phyloP scores from a whole-genome alignment of 2,797 vertebrate genomes.

The Peromyscus nudipes region DNA sequence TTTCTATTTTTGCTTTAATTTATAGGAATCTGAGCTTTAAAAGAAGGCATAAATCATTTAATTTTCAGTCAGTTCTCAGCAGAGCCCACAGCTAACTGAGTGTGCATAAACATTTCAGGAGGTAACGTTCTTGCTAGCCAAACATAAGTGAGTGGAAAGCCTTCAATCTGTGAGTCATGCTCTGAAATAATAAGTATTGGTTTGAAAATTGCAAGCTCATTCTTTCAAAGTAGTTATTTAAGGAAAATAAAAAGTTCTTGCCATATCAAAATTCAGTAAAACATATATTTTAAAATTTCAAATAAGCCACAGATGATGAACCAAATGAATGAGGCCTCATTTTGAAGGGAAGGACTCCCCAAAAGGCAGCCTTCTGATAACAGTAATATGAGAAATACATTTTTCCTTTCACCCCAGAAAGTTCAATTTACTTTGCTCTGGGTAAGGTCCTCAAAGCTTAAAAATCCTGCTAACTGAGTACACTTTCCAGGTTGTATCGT shows the following conservation, averaged over 20 bases:
- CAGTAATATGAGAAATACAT: conserved; percentile 43
- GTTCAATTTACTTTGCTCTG: conserved; percentile 28
- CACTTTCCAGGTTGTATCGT: conserved; percentile 57
- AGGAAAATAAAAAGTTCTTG: conserved; percentile 60
- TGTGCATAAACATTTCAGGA: conserved; percentile 47
- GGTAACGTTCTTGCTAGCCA: conserved; percentile 8
- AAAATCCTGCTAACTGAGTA: conserved; percentile 34
- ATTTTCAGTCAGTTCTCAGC: conserved; percentile 66
- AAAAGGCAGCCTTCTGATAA: conserved; percentile 52
- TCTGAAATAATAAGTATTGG: conserved; percentile 71
- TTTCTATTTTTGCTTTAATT: conserved; percentile 75
- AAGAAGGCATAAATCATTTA: conserved; percentile 69
- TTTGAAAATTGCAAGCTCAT: conserved; percentile 68
- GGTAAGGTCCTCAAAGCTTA: conserved; percentile 31
- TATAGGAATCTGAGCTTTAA: conserved; percentile 62
- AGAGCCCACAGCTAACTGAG: conserved; percentile 40
- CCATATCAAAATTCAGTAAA: conserved; percentile 71
- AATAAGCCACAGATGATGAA: conserved; percentile 27
- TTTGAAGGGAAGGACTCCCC: not conserved
- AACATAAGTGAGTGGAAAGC: conserved; percentile 51
- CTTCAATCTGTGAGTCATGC: conserved; percentile 56
- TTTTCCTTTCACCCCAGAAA: conserved; percentile 40
- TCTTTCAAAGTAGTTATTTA: conserved; percentile 73
- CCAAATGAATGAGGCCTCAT: conserved; percentile 28
- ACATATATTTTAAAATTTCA: conserved; percentile 67